Conservation (phyloP, 2,113 vertebrate genomes). For the Pleuronectes platessa region DNA sequence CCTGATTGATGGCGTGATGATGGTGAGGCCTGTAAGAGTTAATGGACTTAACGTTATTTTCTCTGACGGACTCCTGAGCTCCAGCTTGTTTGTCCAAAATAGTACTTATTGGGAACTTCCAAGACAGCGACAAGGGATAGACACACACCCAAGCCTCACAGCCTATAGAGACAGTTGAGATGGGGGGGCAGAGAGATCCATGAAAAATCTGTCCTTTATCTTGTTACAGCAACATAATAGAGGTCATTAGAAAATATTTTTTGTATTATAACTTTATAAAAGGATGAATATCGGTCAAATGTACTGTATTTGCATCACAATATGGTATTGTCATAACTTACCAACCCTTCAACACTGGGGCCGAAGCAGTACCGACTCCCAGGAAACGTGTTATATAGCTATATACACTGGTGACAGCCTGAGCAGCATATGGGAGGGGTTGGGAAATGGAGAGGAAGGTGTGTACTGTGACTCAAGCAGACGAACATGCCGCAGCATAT, state of each 20-base stretch:
- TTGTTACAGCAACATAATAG: background rate
- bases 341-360: background rate
- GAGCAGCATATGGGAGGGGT: constrained; percentile 19
- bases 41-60: too few species aligned
- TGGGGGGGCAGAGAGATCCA: too few species aligned
- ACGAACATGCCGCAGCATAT: constrained; percentile 78
- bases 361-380: constrained; percentile 9
- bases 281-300: background rate
- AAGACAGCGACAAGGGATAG: too few species aligned
- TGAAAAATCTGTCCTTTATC: background rate
- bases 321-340: background rate
- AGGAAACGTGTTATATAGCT: background rate
- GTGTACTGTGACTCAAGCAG: constrained; percentile 52
- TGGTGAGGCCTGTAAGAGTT: too few species aligned
- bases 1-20: too few species aligned
- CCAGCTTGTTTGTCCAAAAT: too few species aligned
- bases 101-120: too few species aligned
- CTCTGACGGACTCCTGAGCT: too few species aligned
- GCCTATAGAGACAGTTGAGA: too few species aligned
- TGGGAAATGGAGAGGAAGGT: constrained; percentile 19
- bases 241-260: background rate
- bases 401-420: constrained; percentile 5
- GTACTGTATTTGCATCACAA: constrained; percentile 2
- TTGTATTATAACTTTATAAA: background rate
- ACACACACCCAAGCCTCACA: too few species aligned